phyloP scores from a whole-genome alignment of 2,888 invertebrate species.

The Cantharis rufa region DNA sequence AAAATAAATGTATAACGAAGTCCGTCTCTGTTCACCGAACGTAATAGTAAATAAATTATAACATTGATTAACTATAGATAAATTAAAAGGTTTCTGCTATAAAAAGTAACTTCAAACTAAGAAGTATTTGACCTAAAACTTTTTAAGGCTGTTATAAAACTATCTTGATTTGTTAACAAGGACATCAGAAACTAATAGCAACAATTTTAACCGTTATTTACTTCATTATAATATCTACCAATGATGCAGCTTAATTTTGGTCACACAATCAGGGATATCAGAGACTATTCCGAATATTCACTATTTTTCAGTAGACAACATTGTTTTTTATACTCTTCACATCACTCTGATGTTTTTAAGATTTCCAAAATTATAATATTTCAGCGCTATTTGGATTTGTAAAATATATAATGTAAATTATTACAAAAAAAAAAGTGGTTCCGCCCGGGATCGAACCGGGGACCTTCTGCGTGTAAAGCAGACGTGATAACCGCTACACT shows the following conservation, averaged over 20 bases:
- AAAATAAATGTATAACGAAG: no score
- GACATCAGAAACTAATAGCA: background rate
- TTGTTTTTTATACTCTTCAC: no score
- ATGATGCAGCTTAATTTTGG: no score
- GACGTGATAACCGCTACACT: constrained; percentile 57
- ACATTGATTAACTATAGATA: background rate
- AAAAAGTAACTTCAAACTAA: background rate
- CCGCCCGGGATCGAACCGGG: constrained; percentile 58
- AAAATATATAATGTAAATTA: no score
- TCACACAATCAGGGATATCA: no score
- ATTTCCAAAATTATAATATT: no score
- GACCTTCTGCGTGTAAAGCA: constrained; percentile 58
- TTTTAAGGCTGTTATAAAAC: background rate
- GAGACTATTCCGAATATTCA: no score
- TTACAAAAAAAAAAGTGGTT: constrained; percentile 44
- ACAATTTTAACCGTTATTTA: background rate
- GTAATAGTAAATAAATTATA: background rate
- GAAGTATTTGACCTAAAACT: background rate
- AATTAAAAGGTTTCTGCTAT: background rate
- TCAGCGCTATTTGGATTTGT: no score
- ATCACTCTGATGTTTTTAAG: no score
- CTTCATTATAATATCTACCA: no score
- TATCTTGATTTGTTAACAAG: background rate
- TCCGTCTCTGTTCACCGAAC: background rate
- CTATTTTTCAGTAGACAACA: no score